phyloP scores from a whole-genome alignment of 35 echinoderm and acorn worm genomes.

The Ophioderma brevispina region DNA sequence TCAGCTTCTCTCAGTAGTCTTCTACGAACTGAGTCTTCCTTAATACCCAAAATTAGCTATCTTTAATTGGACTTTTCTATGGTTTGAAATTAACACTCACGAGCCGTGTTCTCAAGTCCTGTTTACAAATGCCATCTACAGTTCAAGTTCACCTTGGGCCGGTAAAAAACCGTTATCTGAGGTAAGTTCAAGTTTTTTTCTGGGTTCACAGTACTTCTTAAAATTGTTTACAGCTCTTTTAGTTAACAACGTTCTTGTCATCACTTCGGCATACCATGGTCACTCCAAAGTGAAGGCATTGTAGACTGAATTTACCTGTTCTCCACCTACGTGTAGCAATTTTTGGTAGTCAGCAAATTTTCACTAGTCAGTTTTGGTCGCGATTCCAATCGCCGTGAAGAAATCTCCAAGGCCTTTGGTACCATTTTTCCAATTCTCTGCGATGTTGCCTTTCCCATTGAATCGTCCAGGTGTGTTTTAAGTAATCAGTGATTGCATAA shows the following conservation, averaged over 20 bases:
- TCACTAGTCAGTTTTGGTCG: neutral
- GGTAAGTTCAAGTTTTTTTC: neutral
- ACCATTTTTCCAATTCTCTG: neutral
- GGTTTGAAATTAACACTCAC: conserved; percentile 55
- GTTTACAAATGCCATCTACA: conserved; percentile 38
- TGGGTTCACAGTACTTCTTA: neutral
- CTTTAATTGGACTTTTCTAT: conserved; percentile 63
- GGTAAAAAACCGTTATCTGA: neutral
- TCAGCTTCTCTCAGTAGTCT: conserved; percentile 40
- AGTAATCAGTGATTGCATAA: no score
- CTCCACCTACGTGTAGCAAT: neutral
- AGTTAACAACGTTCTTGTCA: neutral
- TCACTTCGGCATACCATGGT: neutral
- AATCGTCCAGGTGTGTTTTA: neutral
- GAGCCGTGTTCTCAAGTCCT: conserved; percentile 45
- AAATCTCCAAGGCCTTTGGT: neutral
- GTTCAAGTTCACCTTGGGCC: conserved; percentile 37
- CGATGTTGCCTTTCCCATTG: neutral
- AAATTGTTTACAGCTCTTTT: neutral
- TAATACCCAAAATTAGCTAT: conserved; percentile 58
- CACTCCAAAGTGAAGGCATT: neutral
- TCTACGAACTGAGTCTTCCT: conserved; percentile 33
- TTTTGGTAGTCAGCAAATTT: neutral
- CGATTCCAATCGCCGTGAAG: neutral
- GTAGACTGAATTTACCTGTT: neutral